Base-by-base conservation (phyloP, 2,888 invertebrate genomes). In the Apamea epomidion region DNA sequence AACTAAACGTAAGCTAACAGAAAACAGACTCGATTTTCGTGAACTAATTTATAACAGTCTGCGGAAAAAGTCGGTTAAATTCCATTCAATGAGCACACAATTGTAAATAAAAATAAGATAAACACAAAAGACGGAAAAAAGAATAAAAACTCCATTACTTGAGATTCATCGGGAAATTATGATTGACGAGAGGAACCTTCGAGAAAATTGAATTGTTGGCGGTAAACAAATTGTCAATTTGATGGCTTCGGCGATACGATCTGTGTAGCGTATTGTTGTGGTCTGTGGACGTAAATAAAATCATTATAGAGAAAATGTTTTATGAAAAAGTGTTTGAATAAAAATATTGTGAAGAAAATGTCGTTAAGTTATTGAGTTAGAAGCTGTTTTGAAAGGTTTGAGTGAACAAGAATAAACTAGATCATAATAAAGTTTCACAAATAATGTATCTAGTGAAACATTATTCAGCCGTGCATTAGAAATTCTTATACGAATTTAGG, bases 141-240 rank as follows among this genome's bases (percentile, higher is more conserved):
- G n/a, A 78, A 81, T 77, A 73, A 69, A 80, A 84, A 83, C 71
- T 81, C 80, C 68, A 81, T 76, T 82, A 78, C 60, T 68, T 72
- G 32, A 77, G 74, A 71, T 70, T 81, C 76, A 78, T 71, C 68
- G 48, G 84, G 82, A 87, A 89, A 88, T 87, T 84, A 78, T 82
- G 89, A 83, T 80, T 77, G 87, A 86, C 79, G 76, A 76, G 69
- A 67, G 75, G 77, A 71, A 73, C 54, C 65, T 69, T 77, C 48
- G 62, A 58, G 64, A 32, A 70, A 73, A 87, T 87, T 81, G 68
- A 84, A 87, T 87, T 78, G 81, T 73, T 78, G 65, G 68, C 76
- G 76, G 74, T 73, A 75, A 60, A 81, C 87, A 86, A 86, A 86
- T 86, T 81, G 87, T 21, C 87, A 81, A 75, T 54, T 76, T 71